Percentiles rank a stretch among this genome's conserved stretches.
These are phyloP conservation scores for Synergus gifuensis DNA, from an alignment of 2,888 invertebrate species.

Conservation along the genomic window DNA sequence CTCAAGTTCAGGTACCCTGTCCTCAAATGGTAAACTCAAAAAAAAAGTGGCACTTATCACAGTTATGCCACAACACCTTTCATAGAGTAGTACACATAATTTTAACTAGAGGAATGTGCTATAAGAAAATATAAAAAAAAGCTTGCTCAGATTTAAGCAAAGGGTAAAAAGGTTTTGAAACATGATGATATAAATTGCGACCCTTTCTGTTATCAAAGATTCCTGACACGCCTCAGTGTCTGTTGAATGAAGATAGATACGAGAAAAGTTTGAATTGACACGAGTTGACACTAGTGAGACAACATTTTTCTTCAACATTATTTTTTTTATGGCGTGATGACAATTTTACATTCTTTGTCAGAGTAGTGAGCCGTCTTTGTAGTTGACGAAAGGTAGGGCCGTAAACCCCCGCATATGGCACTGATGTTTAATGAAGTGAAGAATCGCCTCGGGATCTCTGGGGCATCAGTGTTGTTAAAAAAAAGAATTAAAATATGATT, in stretches of 20 bases:
- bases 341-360: conserved; percentile 7
- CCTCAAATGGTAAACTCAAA: background rate
- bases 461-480: background rate
- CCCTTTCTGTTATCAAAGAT: conserved; percentile 6
- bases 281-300: conserved; percentile 17
- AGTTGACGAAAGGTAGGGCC: background rate
- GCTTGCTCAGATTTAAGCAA: conserved; percentile 13
- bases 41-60: too few relatives aligned
- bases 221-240: conserved; percentile 34
- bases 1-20: background rate
- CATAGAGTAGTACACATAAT: background rate
- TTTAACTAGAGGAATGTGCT: background rate
- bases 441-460: background rate
- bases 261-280: conserved; percentile 28
- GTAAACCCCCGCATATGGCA: background rate
- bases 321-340: conserved; percentile 1
- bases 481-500: too few relatives aligned
- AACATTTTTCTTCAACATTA: conserved; percentile 16
- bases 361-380: background rate
- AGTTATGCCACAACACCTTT: too few relatives aligned
- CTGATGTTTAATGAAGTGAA: background rate
- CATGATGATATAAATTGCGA: conserved; percentile 27
- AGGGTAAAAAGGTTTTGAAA: background rate
- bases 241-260: conserved; percentile 26
- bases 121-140: background rate